Evolutionary conservation across 2,888 invertebrate genomes (phyloP).

Genomic region (Fragum sueziense): DNA sequence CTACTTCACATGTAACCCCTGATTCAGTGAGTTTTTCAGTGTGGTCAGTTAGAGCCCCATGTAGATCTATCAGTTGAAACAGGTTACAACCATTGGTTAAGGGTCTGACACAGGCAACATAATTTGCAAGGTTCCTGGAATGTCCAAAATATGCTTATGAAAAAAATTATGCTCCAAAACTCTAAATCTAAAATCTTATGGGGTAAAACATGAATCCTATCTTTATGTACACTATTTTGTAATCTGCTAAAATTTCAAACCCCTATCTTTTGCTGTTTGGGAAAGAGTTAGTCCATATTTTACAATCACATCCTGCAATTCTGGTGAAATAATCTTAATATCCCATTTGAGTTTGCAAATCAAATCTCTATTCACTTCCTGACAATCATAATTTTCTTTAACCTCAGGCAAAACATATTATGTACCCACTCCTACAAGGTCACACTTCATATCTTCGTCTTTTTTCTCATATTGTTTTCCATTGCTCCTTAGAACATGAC

Average conservation of each 20-base stretch:
- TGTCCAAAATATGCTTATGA: not conserved
- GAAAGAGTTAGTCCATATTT: no score
- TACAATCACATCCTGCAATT: no score
- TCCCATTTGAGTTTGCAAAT: no score
- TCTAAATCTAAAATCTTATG: no score
- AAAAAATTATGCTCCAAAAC: no score
- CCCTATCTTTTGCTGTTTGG: no score
- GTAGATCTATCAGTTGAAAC: constrained; percentile 13
- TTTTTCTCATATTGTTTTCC: not conserved
- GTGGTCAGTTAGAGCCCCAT: constrained; percentile 4
- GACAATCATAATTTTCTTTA: not conserved
- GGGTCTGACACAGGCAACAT: constrained; percentile 14
- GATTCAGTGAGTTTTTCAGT: not conserved
- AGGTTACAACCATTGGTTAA: constrained; percentile 32
- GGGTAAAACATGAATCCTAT: no score
- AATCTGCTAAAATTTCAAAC: no score
- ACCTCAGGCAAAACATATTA: not conserved
- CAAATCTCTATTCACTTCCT: constrained; percentile 22
- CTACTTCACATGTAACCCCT: not conserved
- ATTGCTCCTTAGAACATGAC: no score
- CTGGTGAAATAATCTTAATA: no score
- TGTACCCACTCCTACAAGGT: not conserved
- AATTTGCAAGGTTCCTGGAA: constrained; percentile 30
- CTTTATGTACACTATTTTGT: no score
- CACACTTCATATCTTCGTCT: constrained; percentile 3